A percentile compares a stretch with the other conserved stretches of the same genome.
Conservation (phyloP, 2,797 vertebrate species). For the Novumbra hubbsi region DNA sequence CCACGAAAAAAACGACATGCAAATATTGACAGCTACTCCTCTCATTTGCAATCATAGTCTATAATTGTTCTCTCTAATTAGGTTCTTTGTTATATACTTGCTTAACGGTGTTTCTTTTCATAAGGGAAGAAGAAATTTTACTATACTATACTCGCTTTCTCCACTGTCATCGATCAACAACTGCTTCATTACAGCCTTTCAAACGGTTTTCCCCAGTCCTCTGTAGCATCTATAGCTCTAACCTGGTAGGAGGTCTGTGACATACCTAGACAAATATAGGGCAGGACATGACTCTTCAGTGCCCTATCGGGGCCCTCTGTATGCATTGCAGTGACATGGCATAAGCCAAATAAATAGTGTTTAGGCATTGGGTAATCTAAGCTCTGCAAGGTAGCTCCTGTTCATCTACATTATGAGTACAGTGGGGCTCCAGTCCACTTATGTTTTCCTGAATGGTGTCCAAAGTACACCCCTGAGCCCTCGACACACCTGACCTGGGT, state of each 20-base stretch:
- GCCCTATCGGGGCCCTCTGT: constrained; percentile 33
- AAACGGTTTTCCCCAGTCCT: constrained; percentile 1
- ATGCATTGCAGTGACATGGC: constrained; percentile 58
- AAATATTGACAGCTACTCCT: constrained; percentile 47
- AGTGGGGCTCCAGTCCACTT: constrained; percentile 63
- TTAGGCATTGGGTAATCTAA: constrained; percentile 61
- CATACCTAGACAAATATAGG: constrained; percentile 40
- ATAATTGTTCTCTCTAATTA: constrained; percentile 23
- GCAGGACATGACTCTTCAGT: constrained; percentile 42
- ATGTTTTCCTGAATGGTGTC: constrained; percentile 73
- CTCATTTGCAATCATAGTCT: constrained; percentile 30
- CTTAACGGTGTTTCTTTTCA: constrained; percentile 25
- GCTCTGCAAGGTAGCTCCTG: constrained; percentile 68
- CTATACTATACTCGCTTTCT: constrained; percentile 30
- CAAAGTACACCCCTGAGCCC: constrained; percentile 70
- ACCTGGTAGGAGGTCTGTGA: constrained; percentile 6
- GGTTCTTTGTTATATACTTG: constrained; percentile 41
- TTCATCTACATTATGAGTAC: constrained; percentile 64
- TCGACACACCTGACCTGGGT: constrained; percentile 46
- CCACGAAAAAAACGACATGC: constrained; percentile 52
- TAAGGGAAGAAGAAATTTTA: constrained; percentile 8
- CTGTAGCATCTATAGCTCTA: background rate
- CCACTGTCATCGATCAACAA: constrained; percentile 28
- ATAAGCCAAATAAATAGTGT: constrained; percentile 66
- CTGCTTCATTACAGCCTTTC: constrained; percentile 12